These are phyloP conservation scores for Enteromius anoplus DNA, from an alignment of 2,797 vertebrate species.

Conservation along the genomic window DNA sequence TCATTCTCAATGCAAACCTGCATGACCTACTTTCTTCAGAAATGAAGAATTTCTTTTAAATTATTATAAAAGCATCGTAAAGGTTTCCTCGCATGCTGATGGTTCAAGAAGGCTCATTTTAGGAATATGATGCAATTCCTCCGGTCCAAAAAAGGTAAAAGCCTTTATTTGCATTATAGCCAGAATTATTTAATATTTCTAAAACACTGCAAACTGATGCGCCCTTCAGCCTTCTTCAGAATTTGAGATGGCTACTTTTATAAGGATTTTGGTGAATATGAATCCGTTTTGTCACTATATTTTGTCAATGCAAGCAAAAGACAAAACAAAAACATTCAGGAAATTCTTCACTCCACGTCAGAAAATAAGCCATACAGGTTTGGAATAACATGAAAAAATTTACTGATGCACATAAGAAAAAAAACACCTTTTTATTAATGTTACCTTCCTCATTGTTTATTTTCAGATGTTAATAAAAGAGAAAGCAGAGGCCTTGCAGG, in stretches of 20 bases:
- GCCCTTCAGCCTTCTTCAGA: neutral
- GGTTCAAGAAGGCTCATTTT: neutral
- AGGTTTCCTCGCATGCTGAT: neutral
- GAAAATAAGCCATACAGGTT: neutral
- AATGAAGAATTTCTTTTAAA: neutral
- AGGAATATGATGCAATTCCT: neutral
- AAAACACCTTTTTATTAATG: neutral
- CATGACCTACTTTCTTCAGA: neutral
- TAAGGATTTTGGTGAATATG: neutral
- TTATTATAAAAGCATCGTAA: neutral
- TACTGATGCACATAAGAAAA: neutral
- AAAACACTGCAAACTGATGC: neutral
- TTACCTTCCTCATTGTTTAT: neutral
- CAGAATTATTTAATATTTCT: neutral
- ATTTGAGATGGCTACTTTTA: neutral
- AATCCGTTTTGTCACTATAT: neutral
- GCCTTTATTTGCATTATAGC: neutral
- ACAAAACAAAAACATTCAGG: neutral
- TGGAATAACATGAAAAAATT: neutral
- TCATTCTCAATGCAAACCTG: neutral
- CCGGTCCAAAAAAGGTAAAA: neutral
- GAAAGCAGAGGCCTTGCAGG: slow-evolving; percentile 90
- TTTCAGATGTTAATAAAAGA: slow-evolving; percentile 92
- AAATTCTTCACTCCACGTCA: neutral
- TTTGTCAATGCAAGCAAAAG: neutral